Percentiles rank a stretch among this genome's conserved stretches.
Conservation (phyloP, 2,888 invertebrate genomes). For the Eilema sororculum region DNA sequence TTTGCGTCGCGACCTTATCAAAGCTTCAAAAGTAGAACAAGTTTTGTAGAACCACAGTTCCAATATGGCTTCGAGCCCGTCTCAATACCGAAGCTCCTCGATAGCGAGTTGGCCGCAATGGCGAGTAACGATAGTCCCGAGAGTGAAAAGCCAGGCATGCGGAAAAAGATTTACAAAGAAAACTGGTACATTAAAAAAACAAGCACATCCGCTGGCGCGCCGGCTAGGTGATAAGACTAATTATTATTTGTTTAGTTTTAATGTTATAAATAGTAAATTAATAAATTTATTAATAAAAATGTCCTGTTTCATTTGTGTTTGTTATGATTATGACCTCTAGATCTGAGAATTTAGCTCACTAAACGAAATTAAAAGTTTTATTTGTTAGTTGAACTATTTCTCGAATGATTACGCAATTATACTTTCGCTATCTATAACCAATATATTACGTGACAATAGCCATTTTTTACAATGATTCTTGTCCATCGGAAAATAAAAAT, state of each 20-base stretch:
- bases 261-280: slow-evolving; percentile 53
- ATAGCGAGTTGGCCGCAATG: slow-evolving; percentile 80
- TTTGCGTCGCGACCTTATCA: slow-evolving; percentile 69
- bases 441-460: slow-evolving; percentile 77
- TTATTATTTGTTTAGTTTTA: slow-evolving; percentile 67
- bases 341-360: neutral
- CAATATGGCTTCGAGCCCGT: slow-evolving; percentile 84
- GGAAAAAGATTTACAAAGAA: slow-evolving; percentile 81
- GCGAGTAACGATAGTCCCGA: slow-evolving; percentile 76
- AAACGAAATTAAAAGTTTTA: slow-evolving; percentile 24
- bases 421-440: slow-evolving; percentile 75
- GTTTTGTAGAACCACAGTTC: slow-evolving; percentile 81
- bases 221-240: slow-evolving; percentile 76
- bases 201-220: slow-evolving; percentile 71
- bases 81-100: slow-evolving; percentile 71
- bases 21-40: slow-evolving; percentile 68
- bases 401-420: slow-evolving; percentile 63
- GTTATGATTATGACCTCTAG: slow-evolving; percentile 26
- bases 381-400: slow-evolving; percentile 40
- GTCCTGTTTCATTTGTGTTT: slow-evolving; percentile 31
- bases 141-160: slow-evolving; percentile 75
- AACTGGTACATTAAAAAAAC: slow-evolving; percentile 83
- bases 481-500: slow-evolving; percentile 56
- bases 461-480: slow-evolving; percentile 65
- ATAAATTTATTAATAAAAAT: slow-evolving; percentile 20